These are phyloP conservation scores for Tenebrio molitor DNA, from an alignment of 1,140 invertebrate genomes.

Conservation along the genomic window DNA sequence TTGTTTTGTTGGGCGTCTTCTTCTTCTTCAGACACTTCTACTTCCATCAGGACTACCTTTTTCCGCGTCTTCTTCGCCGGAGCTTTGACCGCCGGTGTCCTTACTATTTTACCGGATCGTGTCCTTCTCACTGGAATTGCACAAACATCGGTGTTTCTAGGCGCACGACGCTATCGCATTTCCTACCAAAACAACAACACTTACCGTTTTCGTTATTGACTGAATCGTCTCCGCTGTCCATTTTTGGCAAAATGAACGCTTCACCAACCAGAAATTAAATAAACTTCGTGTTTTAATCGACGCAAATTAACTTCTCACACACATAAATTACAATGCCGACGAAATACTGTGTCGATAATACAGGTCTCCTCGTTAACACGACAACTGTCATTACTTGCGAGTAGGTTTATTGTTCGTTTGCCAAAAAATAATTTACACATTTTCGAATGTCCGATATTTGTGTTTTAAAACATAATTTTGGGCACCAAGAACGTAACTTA, in stretches of 20 bases:
- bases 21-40: slow-evolving; percentile 64
- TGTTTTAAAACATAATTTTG: no score
- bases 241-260: slow-evolving; percentile 11
- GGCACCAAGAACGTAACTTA: no score
- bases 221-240: slow-evolving; percentile 34
- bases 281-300: background rate
- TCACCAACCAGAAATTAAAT: background rate
- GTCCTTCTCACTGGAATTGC: slow-evolving; percentile 56
- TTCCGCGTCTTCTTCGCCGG: slow-evolving; percentile 59
- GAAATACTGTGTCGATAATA: slow-evolving; percentile 10
- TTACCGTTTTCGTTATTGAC: slow-evolving; percentile 36
- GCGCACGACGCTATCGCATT: slow-evolving; percentile 14
- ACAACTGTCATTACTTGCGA: background rate
- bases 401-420: background rate
- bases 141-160: slow-evolving; percentile 16
- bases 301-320: background rate
- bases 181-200: background rate
- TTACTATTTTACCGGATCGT: slow-evolving; percentile 58
- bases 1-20: slow-evolving; percentile 37
- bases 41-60: slow-evolving; percentile 63
- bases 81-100: slow-evolving; percentile 51
- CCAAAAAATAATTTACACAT: no score
- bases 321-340: slow-evolving; percentile 5
- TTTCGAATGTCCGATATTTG: no score
- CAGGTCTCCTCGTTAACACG: background rate